Base-by-base conservation (phyloP, 2,888 invertebrate genomes). In the Platycheirus albimanus region DNA sequence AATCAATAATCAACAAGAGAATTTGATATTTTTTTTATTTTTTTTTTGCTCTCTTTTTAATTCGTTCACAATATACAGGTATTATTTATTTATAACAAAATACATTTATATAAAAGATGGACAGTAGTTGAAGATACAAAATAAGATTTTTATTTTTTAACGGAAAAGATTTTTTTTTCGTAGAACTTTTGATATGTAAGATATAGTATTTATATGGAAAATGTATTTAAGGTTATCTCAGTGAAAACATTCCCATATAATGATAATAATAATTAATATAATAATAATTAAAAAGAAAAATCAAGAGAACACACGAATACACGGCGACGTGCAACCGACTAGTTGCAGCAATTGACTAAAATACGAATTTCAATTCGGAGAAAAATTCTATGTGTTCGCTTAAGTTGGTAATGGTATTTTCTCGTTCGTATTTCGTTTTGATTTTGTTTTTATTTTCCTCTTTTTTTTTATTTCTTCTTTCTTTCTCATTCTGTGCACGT, bases 331-430 rank as follows among this genome's bases (percentile, higher is more conserved):
- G 76, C 76, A 75, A 81, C 80, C 30, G 70, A 75, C 70, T 52
- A 66, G 80, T 81, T 71, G 80, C 80, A 81, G 66, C 66, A 76
- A 71, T 81, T 70, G 80, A 81, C 80, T 81, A 61, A 81, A 79
- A 47, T 70, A 70, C 76, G 51, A 76, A 19, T 70, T 80, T 75
- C 61, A 8, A 47, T 79, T 80, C 58, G 70, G 54, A 56, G 75
- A 75, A 79, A 80, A 84, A 79, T 75, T 54, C 58, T 78, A 70
- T 51, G 54, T 54, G 54, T 47, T 41, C 41, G 36, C 17, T 64
- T 47, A 17, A 63, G 70, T 52, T 69, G 33, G 67, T 52, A 51
- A 47, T 74, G 33, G 70, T 67, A 38, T 75, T 70, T 61, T 47
- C 38, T 72, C 33, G 71, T 47, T 72, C 33, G 71, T 69, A 64